Evolutionary conservation across 1,140 invertebrate genomes (phyloP).

Genomic region (Euwallacea fornicatus): DNA sequence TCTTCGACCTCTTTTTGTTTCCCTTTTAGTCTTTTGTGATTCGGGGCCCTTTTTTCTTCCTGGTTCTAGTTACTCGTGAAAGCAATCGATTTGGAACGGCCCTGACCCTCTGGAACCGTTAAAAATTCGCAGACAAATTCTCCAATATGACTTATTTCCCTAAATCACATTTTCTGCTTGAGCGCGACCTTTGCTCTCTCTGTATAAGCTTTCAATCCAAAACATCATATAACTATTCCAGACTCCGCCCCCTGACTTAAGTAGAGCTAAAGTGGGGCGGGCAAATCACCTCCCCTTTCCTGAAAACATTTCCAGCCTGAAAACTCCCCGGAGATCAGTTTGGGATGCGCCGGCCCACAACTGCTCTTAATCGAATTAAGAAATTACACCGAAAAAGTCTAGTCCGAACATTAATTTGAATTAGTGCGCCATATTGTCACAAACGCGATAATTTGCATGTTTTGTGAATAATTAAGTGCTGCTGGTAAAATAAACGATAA

Average conservation of each 20-base stretch:
- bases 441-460: too few relatives aligned
- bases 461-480: neutral
- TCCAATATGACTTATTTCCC: constrained; percentile 8
- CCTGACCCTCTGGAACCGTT: constrained; percentile 25
- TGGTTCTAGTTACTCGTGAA: constrained; percentile 34
- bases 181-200: too few relatives aligned
- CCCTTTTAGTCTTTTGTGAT: constrained; percentile 29
- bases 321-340: constrained; percentile 28
- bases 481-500: neutral
- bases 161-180: neutral
- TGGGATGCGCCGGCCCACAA: constrained; percentile 18
- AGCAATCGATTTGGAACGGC: constrained; percentile 35
- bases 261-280: constrained; percentile 19
- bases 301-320: constrained; percentile 21
- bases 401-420: constrained; percentile 5
- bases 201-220: too few relatives aligned
- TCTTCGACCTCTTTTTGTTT: constrained; percentile 30
- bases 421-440: neutral
- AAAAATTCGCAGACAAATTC: constrained; percentile 31
- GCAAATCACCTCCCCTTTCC: constrained; percentile 17
- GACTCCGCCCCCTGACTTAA: constrained; percentile 23
- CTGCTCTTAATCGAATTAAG: constrained; percentile 25
- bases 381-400: neutral
- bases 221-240: neutral
- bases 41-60: constrained; percentile 29